These are phyloP conservation scores for Carcina quercana DNA, from an alignment of 2,888 invertebrate species.

Conservation along the genomic window DNA sequence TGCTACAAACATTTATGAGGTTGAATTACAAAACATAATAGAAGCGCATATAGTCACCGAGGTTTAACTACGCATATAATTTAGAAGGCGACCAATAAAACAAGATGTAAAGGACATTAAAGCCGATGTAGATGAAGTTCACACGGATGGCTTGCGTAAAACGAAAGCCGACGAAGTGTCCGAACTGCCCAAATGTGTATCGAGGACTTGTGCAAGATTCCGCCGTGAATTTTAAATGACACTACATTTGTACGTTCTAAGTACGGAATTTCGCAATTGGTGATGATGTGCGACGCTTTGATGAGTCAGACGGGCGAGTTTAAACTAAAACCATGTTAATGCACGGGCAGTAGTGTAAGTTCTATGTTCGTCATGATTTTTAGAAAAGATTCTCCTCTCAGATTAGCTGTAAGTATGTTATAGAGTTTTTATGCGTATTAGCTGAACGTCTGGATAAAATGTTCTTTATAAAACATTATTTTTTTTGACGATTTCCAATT, in stretches of 20 bases:
- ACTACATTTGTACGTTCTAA: constrained; percentile 8
- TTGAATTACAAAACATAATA: constrained; percentile 24
- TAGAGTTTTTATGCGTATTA: no score
- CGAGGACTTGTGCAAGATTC: constrained; percentile 33
- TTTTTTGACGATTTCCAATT: no score
- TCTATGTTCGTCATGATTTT: no score
- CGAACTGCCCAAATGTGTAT: constrained; percentile 29
- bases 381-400: no score
- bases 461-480: no score
- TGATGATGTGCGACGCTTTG: no score
- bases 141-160: constrained; percentile 41
- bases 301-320: no score
- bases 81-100: constrained; percentile 31
- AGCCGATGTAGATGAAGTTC: constrained; percentile 23
- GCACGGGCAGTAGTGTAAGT: no score
- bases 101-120: constrained; percentile 25
- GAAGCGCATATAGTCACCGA: not conserved
- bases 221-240: constrained; percentile 7
- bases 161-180: constrained; percentile 23
- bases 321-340: no score
- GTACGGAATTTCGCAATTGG: no score
- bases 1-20: constrained; percentile 7
- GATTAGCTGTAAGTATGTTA: no score
- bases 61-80: not conserved
- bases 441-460: no score